Percentiles rank a stretch among this genome's conserved stretches.
Conservation (phyloP, 2,797 vertebrate genomes). For the Sebastes reedi region DNA sequence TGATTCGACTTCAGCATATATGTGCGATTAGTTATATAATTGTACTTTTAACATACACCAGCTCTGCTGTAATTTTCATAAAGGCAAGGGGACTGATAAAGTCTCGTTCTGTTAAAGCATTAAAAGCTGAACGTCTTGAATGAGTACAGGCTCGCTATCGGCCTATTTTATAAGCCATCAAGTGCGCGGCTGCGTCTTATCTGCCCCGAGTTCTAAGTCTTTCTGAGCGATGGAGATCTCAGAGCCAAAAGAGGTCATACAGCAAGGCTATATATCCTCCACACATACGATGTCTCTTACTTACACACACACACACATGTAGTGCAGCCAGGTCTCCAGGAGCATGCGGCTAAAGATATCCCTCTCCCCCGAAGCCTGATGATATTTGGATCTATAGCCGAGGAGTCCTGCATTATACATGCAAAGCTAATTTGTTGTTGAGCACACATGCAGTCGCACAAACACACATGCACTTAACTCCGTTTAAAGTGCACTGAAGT, state of each 20-base stretch:
- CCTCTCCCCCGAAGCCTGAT: slow-evolving; percentile 13
- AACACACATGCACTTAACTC: slow-evolving; percentile 55
- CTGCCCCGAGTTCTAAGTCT: slow-evolving; percentile 34
- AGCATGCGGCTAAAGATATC: slow-evolving; percentile 46
- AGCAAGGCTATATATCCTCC: slow-evolving; percentile 31
- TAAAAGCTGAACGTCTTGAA: slow-evolving; percentile 40
- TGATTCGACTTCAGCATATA: slow-evolving; percentile 47
- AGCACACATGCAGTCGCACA: slow-evolving; percentile 22
- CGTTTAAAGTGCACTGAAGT: slow-evolving; percentile 62
- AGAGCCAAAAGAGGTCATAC: slow-evolving; percentile 54
- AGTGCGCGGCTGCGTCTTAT: slow-evolving; percentile 39
- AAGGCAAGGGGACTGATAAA: slow-evolving; percentile 37
- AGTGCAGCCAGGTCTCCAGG: slow-evolving; percentile 26
- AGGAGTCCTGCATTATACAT: slow-evolving; percentile 69
- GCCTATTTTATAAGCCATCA: slow-evolving; percentile 47
- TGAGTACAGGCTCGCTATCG: slow-evolving; percentile 26
- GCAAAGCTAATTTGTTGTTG: slow-evolving; percentile 64
- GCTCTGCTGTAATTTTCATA: slow-evolving; percentile 39
- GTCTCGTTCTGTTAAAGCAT: not conserved
- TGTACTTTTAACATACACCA: slow-evolving; percentile 44
- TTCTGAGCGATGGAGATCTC: slow-evolving; percentile 39
- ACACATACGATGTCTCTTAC: slow-evolving; percentile 19
- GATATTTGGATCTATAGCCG: slow-evolving; percentile 59
- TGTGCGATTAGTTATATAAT: slow-evolving; percentile 59
- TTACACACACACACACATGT: not conserved